Evolutionary conservation across 2,113 vertebrate genomes (phyloP), one percentile per base, ranked within the genome.

Genomic region (Edolisoma coerulescens): DNA sequence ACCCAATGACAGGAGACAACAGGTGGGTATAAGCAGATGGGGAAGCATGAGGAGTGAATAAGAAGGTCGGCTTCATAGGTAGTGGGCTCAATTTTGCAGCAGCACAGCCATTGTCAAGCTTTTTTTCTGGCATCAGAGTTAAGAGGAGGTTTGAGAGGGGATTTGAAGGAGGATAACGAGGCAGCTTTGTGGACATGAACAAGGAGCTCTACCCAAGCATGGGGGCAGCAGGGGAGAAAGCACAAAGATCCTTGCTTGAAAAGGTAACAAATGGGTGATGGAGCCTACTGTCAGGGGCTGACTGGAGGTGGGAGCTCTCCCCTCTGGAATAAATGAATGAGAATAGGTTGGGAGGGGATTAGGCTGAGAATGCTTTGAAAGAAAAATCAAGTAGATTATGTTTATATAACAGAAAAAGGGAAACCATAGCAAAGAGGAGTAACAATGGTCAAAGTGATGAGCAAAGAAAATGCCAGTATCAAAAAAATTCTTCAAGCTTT

Each of bases 181-280:
- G 89, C 89, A 96, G 96, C 94, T 96, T 96, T 97, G 94, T 91
- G 93, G 95, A 91, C 93, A 85, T 76, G 95, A 95, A 96, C 95
- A 96, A 96, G 95, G 91, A 97, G 89, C 94, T 94, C 93, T 95
- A 94, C 94, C 95, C 96, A 96, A 95, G 93, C 96, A 95, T 96
- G 95, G 91, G 96, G 96, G 95, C 93, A 96, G 95, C 96, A 96
- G 96, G 95, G 93, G 84, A 96, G 93, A 96, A 96, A 97, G 84
- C 95, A 96, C 95, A 97, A 97, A 97, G 95, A 96, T 95, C 88
- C 77, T 95, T 95, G 93, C 95, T 89, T 96, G 84, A 96, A 97
- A 96, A 97, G 95, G 94, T 96, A 95, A 96, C 93, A 92, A 96
- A 95, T 95, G 94, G 94, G 93, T 97, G 96, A 95, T 95, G 96